Conservation (phyloP, 1,140 invertebrate species). For the Oncopeltus fasciatus region DNA sequence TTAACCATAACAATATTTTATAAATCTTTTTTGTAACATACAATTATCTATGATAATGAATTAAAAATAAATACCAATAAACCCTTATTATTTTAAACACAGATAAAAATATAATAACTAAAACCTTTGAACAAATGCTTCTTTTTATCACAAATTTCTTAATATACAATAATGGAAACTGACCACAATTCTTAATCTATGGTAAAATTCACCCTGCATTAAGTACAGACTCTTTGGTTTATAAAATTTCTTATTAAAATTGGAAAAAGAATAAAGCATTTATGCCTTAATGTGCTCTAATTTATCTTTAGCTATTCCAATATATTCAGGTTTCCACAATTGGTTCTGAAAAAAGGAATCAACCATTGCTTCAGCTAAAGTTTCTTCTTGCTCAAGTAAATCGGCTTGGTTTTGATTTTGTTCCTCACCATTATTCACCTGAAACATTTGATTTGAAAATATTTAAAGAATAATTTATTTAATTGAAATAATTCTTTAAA, state of each 20-base stretch:
- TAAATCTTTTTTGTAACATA: not conserved
- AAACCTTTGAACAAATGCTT: too few species aligned
- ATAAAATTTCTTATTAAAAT: not conserved
- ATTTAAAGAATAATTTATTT: too few species aligned
- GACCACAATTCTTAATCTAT: not conserved
- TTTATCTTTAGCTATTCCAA: constrained; percentile 19
- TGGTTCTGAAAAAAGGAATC: constrained; percentile 40
- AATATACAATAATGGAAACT: constrained; percentile 12
- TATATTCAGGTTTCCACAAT: constrained; percentile 41
- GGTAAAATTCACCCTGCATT: constrained; percentile 7
- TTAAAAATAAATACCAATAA: not conserved
- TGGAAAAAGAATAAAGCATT: not conserved
- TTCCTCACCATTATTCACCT: too few species aligned
- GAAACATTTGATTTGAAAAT: too few species aligned
- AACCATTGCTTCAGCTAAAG: constrained; percentile 29
- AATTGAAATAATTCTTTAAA: too few species aligned
- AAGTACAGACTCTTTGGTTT: constrained; percentile 7
- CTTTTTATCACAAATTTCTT: constrained; percentile 1
- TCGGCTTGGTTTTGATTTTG: not conserved
- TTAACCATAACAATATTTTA: not conserved
- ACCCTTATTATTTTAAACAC: not conserved
- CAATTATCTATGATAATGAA: too few species aligned
- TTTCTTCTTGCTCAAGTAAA: not conserved
- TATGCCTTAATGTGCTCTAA: not conserved
- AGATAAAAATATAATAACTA: not conserved